A percentile compares a stretch with the other conserved stretches of the same genome.
These are phyloP conservation scores for Sebastolobus alascanus DNA, from an alignment of 2,797 vertebrate genomes.

Conservation along the genomic window DNA sequence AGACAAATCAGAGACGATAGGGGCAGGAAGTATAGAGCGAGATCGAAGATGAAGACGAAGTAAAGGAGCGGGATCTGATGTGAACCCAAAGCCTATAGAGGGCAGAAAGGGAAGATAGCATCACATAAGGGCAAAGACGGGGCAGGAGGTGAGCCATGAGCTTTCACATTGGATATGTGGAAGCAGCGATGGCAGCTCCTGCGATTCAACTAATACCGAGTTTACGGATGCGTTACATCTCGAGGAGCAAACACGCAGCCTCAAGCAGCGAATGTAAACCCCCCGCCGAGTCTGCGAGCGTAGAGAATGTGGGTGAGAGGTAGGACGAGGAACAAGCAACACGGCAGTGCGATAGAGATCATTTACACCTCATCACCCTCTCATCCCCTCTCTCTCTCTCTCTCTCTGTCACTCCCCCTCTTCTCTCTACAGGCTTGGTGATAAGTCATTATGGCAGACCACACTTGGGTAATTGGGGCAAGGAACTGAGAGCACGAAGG, in stretches of 20 bases:
- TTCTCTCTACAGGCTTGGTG: conserved; percentile 40
- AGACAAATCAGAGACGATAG: not conserved
- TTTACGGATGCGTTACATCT: conserved; percentile 27
- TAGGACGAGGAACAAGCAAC: conserved; percentile 33
- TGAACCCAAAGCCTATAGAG: conserved; percentile 19
- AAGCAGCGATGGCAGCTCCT: conserved; percentile 22
- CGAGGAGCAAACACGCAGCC: conserved; percentile 31
- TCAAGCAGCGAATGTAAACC: conserved; percentile 22
- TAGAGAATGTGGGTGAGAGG: conserved; percentile 33
- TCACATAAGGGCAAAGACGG: conserved; percentile 10
- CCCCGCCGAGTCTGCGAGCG: conserved; percentile 19
- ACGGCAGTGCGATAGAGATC: conserved; percentile 47
- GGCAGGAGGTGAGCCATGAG: conserved; percentile 52
- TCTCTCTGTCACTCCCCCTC: conserved; percentile 24
- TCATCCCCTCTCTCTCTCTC: conserved; percentile 13
- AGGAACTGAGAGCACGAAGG: conserved; percentile 28
- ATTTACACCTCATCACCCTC: conserved; percentile 70
- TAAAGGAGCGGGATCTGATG: not conserved
- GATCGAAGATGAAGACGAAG: conserved; percentile 2
- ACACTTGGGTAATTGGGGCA: conserved; percentile 69
- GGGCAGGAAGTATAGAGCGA: not conserved
- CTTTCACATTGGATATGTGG: conserved; percentile 46
- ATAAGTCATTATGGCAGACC: conserved; percentile 70
- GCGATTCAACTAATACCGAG: conserved; percentile 33
- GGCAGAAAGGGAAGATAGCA: conserved; percentile 21